A percentile compares a stretch with the other conserved stretches of the same genome.
phyloP scores from a whole-genome alignment of 92 coral and sea anemone genomes.

The Virgularia gustaviana region DNA sequence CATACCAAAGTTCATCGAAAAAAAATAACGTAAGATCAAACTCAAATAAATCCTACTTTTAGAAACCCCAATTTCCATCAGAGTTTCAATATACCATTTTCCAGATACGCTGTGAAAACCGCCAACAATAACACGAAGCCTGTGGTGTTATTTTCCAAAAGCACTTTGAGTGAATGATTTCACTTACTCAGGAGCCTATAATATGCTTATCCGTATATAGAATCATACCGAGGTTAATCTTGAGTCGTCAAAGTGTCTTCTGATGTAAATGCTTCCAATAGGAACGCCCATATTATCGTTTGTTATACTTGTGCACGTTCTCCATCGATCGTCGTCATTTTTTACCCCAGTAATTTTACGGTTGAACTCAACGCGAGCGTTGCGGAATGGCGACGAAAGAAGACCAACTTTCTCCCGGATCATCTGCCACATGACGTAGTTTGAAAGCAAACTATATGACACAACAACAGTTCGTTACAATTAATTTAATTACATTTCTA shows the following conservation, averaged over 20 bases:
- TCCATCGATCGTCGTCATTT: conserved; percentile 91
- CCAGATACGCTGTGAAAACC: no score
- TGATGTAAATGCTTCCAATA: conserved; percentile 78
- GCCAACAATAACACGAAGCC: no score
- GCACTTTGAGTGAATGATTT: no score
- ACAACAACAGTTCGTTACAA: no score
- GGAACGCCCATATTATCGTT: conserved; percentile 99
- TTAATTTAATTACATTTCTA: no score
- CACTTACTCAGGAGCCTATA: no score
- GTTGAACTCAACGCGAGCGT: conserved; percentile 84
- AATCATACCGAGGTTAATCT: conserved; percentile 63
- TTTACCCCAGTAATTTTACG: conserved; percentile 88
- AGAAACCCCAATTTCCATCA: no score
- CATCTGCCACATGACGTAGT: conserved; percentile 98
- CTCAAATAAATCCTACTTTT: no score
- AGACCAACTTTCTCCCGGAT: conserved; percentile 90
- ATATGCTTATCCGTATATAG: background rate
- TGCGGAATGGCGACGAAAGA: conserved; percentile 78
- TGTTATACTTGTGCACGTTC: conserved; percentile 87
- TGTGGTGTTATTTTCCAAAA: no score
- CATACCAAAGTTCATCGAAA: no score
- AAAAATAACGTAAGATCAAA: no score
- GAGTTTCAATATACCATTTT: no score
- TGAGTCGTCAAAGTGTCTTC: conserved; percentile 67
- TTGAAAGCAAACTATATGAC: conserved; percentile 86